Evolutionary conservation across 2,113 vertebrate species (phyloP), one percentile per base, ranked within the genome.

Genomic region (Sylvia atricapilla): DNA sequence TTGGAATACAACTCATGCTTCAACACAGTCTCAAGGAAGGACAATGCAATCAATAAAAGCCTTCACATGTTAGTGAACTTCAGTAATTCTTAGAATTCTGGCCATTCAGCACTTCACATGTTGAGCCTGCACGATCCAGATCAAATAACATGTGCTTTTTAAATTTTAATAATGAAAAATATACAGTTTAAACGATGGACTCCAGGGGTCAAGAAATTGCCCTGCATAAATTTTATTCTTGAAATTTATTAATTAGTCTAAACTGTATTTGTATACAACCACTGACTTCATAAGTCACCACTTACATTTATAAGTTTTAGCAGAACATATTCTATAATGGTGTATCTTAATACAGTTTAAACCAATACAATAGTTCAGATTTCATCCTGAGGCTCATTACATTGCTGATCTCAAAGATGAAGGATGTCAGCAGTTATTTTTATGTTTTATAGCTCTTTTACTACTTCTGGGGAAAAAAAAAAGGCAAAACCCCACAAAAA

Each of bases 281-380:
- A 93, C 55, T 93, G 89, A 95, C 78, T 96, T 96, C 56, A 94
- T 95, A 95, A 97, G 76, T 9, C 63, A 95, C 72, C 39, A 93
- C 95, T 96, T 96, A 93, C 53, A 94, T 93, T 96, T 93, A 97
- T 84, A 93, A 92, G 30, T 60, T 81, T 87, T 85, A 92, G 31
- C 28, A 93, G 73, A 95, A 91, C 46, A 56, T 55, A 84, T 72
- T 87, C 79, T 53, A 84, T 81, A 96, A 84, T 77, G 47, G 41
- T 78, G 33, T 43, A 85, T 88, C 52, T 16, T 89, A 82, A 56
- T 25, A 67, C 5, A 53, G 56, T 83, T 83, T 79, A 96, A 94
- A 92, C 12, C 15, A 78, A 55, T 44, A 62, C 56, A 56, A 62
- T 21, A 50, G 18, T 59, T 70, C 35, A 74, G 12, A 70, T 70